Conservation (phyloP, 2,113 vertebrate species). For the Oreocharis arfaki region DNA sequence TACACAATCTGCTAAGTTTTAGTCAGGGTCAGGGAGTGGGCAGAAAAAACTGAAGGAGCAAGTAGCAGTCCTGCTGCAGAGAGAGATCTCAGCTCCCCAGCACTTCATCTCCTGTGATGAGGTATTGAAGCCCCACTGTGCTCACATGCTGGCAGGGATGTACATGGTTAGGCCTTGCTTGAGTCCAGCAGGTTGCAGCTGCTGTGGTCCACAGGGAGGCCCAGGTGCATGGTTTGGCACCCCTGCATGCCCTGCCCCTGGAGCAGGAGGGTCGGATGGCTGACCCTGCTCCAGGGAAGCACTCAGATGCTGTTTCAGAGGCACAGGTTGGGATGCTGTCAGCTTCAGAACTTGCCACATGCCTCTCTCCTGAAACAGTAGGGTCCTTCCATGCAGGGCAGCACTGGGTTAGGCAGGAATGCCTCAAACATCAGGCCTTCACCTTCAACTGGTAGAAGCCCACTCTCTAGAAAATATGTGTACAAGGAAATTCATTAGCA, state of each 20-base stretch:
- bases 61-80: not conserved
- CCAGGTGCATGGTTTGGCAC: not conserved
- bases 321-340: not conserved
- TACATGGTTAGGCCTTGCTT: not conserved
- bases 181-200: not conserved
- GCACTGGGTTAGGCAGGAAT: not conserved
- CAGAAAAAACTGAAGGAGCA: not conserved
- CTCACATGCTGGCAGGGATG: rapidly evolving
- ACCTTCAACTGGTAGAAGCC: not conserved
- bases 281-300: not conserved
- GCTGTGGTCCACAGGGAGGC: not conserved
- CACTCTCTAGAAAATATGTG: not conserved
- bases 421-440: not conserved
- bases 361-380: not conserved
- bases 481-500: not conserved
- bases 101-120: not conserved
- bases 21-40: not conserved
- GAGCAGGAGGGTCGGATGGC: not conserved
- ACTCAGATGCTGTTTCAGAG: not conserved
- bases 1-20: not conserved
- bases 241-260: not conserved
- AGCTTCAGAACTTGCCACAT: not conserved
- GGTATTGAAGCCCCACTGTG: rapidly evolving
- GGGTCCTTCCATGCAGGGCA: not conserved
- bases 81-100: not conserved